phyloP scores from a whole-genome alignment of 2,888 invertebrate genomes.

The Eupithecia abbreviata region DNA sequence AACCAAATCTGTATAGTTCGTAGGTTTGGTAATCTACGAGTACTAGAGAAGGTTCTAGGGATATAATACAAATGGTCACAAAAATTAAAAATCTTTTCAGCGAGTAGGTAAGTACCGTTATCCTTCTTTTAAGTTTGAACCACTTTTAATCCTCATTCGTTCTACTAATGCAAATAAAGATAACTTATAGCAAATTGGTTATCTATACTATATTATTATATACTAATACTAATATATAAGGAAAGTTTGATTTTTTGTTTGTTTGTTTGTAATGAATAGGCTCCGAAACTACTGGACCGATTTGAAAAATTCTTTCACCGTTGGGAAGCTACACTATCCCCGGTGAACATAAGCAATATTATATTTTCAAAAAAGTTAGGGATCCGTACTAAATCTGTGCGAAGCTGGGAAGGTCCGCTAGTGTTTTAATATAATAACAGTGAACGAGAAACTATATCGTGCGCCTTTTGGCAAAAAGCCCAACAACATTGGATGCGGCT shows the following conservation, averaged over 20 bases:
- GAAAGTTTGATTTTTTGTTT: too few relatives aligned
- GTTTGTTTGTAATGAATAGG: too few relatives aligned
- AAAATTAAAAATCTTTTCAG: neutral
- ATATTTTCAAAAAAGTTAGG: too few relatives aligned
- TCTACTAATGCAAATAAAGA: neutral
- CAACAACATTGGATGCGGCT: slow-evolving; percentile 22
- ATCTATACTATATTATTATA: too few relatives aligned
- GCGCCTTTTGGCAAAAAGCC: slow-evolving; percentile 26
- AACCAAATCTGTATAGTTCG: neutral
- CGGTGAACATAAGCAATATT: too few relatives aligned
- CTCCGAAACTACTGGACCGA: too few relatives aligned
- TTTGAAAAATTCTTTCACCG: too few relatives aligned
- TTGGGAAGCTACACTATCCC: too few relatives aligned
- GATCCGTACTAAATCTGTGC: too few relatives aligned
- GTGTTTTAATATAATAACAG: slow-evolving; percentile 29
- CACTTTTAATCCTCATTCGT: neutral
- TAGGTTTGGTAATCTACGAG: neutral
- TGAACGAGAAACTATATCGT: slow-evolving; percentile 16
- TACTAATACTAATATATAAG: too few relatives aligned
- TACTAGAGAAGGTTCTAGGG: neutral
- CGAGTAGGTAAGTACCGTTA: neutral
- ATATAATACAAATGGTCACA: neutral
- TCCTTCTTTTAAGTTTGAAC: neutral
- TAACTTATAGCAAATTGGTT: neutral
- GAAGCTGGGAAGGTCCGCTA: too few relatives aligned